These are phyloP conservation scores for Drosophila subsilvestris DNA, from an alignment of 2,888 invertebrate species.

Conservation along the genomic window DNA sequence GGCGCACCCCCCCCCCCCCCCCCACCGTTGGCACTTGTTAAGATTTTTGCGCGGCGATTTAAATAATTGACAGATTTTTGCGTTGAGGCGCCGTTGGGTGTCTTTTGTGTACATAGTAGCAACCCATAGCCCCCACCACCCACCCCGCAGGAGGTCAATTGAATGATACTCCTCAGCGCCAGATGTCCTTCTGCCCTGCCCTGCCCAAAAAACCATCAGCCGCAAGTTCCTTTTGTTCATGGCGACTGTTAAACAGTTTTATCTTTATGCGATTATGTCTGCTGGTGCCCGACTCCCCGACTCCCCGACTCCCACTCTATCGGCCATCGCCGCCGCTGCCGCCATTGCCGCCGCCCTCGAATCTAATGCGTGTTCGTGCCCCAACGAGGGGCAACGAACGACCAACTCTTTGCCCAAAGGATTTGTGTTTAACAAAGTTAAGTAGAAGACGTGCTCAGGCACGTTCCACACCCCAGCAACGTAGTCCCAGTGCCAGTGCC, in stretches of 20 bases:
- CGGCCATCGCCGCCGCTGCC: no score
- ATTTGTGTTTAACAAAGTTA: conserved; percentile 77
- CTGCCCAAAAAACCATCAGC: conserved; percentile 24
- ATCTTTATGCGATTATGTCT: conserved; percentile 79
- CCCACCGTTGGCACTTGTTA: no score
- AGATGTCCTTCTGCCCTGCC: conserved; percentile 24
- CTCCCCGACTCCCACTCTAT: neutral
- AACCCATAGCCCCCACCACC: neutral
- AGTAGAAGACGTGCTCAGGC: conserved; percentile 56
- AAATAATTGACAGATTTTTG: conserved; percentile 78
- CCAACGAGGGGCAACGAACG: conserved; percentile 18
- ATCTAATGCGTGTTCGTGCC: conserved; percentile 48
- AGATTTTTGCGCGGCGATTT: conserved; percentile 73
- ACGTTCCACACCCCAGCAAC: conserved; percentile 30
- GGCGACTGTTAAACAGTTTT: conserved; percentile 75
- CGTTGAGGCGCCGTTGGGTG: conserved; percentile 53
- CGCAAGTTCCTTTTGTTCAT: conserved; percentile 52
- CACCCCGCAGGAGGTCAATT: conserved; percentile 53
- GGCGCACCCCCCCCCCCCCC: no score
- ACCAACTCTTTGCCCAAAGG: conserved; percentile 73
- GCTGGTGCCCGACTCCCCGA: conserved; percentile 14
- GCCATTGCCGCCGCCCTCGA: neutral
- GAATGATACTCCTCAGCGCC: conserved; percentile 30
- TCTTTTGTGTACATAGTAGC: conserved; percentile 46
- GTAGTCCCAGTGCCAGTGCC: neutral